Evolutionary conservation across 2,888 invertebrate genomes (phyloP).

Genomic region (Troides oblongomaculatus): DNA sequence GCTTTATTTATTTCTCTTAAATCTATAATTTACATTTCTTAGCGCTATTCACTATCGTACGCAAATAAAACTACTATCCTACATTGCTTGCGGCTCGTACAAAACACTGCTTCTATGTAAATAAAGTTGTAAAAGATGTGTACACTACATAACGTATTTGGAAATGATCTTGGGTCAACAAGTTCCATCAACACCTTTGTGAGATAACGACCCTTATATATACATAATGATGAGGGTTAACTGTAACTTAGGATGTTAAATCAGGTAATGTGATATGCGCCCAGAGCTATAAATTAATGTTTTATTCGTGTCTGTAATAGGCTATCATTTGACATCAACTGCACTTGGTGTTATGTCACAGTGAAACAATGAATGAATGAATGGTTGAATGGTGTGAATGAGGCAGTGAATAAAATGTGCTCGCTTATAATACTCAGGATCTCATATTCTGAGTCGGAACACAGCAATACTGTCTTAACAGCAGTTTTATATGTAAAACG

Average conservation of each 20-base stretch:
- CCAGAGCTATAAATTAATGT: slow-evolving; percentile 15
- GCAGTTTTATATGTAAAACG: too few relatives aligned
- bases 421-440: not conserved
- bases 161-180: slow-evolving; percentile 32
- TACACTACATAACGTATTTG: slow-evolving; percentile 31
- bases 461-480: too few relatives aligned
- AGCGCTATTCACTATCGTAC: slow-evolving; percentile 60
- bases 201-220: slow-evolving; percentile 27
- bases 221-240: slow-evolving; percentile 33
- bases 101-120: slow-evolving; percentile 44
- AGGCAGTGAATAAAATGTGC: too few relatives aligned
- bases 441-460: not conserved
- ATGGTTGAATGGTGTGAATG: too few relatives aligned
- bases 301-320: too few relatives aligned
- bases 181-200: slow-evolving; percentile 21
- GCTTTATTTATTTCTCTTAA: slow-evolving; percentile 70
- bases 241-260: slow-evolving; percentile 27
- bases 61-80: slow-evolving; percentile 62
- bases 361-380: too few relatives aligned
- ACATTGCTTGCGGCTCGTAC: slow-evolving; percentile 54
- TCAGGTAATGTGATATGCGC: slow-evolving; percentile 24
- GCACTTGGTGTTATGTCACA: too few relatives aligned
- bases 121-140: slow-evolving; percentile 11
- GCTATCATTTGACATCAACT: too few relatives aligned
- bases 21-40: slow-evolving; percentile 73